Percentiles rank a stretch among this genome's conserved stretches.
Conservation (phyloP, 1,140 invertebrate species). For the Mycetomoellerius zeteki region DNA sequence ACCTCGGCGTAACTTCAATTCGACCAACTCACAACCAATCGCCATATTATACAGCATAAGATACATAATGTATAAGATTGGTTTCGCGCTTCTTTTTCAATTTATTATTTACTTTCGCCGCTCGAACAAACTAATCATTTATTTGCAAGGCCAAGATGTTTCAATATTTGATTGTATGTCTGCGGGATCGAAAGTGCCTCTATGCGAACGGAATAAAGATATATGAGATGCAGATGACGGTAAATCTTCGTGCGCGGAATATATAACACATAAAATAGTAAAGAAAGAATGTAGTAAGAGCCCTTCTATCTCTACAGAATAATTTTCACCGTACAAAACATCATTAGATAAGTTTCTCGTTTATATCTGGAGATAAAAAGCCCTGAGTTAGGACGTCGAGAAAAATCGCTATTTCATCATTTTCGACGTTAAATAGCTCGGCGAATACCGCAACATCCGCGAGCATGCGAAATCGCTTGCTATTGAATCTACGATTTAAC, state of each 20-base stretch:
- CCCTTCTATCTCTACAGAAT: not conserved
- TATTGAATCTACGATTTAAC: slow-evolving; percentile 10
- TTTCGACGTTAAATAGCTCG: not conserved
- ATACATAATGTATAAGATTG: slow-evolving; percentile 41
- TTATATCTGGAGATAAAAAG: slow-evolving; percentile 15
- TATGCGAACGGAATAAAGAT: slow-evolving; percentile 14
- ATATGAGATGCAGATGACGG: not conserved
- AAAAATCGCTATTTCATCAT: not conserved
- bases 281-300: slow-evolving; percentile 36
- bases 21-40: slow-evolving; percentile 17
- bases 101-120: slow-evolving; percentile 50
- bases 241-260: slow-evolving; percentile 23
- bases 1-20: slow-evolving; percentile 11
- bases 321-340: slow-evolving; percentile 16
- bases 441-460: not conserved
- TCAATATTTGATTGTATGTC: slow-evolving; percentile 46
- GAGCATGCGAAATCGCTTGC: not conserved
- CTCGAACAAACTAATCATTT: slow-evolving; percentile 50
- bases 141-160: slow-evolving; percentile 28
- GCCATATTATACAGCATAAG: slow-evolving; percentile 19
- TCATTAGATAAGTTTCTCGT: slow-evolving; percentile 1
- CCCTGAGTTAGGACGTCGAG: not conserved
- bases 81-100: not conserved
- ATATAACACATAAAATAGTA: slow-evolving; percentile 8
- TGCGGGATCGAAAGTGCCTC: slow-evolving; percentile 7